Evolutionary conservation across 2,797 vertebrate genomes (phyloP).

Genomic region (Gymnothorax reevesii): DNA sequence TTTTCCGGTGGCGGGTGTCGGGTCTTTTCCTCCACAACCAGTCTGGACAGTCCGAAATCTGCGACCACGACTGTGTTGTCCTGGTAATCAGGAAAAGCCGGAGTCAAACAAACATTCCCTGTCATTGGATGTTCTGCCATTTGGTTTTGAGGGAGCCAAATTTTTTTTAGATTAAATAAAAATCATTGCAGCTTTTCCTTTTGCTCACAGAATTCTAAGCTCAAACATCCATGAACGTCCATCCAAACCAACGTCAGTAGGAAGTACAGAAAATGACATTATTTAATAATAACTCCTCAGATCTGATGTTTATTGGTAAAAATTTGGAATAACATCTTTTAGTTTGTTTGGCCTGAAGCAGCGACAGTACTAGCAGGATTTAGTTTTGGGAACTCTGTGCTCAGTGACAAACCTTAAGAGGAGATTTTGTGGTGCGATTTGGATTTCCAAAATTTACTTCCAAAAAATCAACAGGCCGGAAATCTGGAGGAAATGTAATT

Average conservation of each 20-base stretch:
- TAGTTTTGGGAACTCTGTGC: not conserved
- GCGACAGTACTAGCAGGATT: not conserved
- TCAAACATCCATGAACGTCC: not conserved
- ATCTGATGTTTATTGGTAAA: not conserved
- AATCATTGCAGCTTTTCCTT: not conserved
- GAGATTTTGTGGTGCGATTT: not conserved
- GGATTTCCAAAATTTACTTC: not conserved
- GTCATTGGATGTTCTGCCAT: not conserved
- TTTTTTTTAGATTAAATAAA: not conserved
- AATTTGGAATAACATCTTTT: not conserved
- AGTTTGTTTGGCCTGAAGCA: not conserved
- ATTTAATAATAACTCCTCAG: not conserved
- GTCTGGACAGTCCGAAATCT: slow-evolving; percentile 89
- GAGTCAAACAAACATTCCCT: not conserved
- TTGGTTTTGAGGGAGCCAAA: not conserved
- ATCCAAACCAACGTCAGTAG: not conserved
- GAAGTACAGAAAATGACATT: not conserved
- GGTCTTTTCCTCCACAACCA: slow-evolving; percentile 87
- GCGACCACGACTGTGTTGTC: slow-evolving; percentile 93
- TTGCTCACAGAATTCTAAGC: not conserved
- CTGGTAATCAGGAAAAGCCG: slow-evolving; percentile 49
- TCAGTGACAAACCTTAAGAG: not conserved
- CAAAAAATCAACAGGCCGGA: not conserved
- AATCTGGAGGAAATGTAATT: not conserved
- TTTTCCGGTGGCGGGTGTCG: slow-evolving; percentile 78